phyloP scores from a whole-genome alignment of 2,888 invertebrate species.

The Drepana falcataria region DNA sequence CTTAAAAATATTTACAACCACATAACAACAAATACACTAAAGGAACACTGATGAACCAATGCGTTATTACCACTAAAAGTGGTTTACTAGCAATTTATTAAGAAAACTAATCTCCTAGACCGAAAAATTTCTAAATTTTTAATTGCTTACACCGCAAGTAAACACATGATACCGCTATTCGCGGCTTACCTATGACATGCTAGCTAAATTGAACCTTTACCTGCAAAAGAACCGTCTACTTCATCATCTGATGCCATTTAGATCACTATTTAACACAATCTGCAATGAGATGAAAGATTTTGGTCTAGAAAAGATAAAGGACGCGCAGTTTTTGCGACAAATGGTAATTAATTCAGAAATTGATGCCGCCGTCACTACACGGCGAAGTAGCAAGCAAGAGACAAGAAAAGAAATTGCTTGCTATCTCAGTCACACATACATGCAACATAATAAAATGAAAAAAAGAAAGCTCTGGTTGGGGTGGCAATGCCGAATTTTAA shows the following conservation, averaged over 20 bases:
- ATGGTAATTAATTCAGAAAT: constrained; percentile 79
- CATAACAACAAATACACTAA: constrained; percentile 60
- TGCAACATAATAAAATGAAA: constrained; percentile 27
- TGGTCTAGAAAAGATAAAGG: constrained; percentile 72
- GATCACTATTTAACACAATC: constrained; percentile 59
- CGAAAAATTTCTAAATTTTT: constrained; percentile 67
- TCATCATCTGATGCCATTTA: constrained; percentile 93
- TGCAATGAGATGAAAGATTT: constrained; percentile 56
- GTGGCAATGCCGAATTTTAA: constrained; percentile 10
- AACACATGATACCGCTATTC: constrained; percentile 80
- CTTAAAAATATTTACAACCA: constrained; percentile 76
- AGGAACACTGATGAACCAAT: constrained; percentile 28
- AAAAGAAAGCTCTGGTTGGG: constrained; percentile 35
- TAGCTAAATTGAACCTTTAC: constrained; percentile 81
- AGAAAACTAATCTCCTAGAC: constrained; percentile 26
- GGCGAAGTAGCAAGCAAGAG: constrained; percentile 51
- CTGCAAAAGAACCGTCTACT: constrained; percentile 91
- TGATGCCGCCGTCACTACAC: constrained; percentile 77
- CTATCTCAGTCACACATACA: constrained; percentile 51
- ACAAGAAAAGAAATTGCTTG: constrained; percentile 7
- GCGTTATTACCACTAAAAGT: constrained; percentile 24
- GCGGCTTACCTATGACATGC: constrained; percentile 79
- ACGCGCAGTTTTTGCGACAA: constrained; percentile 79
- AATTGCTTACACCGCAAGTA: constrained; percentile 78
- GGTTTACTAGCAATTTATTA: constrained; percentile 18